Evolutionary conservation across 2,888 invertebrate species (phyloP), one percentile per base, ranked within the genome.

Genomic region (Pteria penguin): DNA sequence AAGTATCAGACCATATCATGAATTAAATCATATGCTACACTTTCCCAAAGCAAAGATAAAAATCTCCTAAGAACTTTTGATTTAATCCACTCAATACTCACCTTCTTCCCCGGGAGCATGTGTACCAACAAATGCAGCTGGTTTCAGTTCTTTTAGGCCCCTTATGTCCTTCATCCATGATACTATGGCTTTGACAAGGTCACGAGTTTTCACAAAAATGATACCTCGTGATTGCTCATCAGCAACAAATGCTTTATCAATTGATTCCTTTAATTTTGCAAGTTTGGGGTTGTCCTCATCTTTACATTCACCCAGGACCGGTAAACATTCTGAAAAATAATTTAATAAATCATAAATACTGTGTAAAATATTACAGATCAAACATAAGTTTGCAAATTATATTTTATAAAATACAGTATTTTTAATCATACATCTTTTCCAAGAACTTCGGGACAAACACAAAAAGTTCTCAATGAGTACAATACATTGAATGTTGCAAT

Each of bases 171-270:
- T 82, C 86, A 90, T 89, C 89, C 89, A 90, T 58, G 83, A 82
- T 4, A 80, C 79, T 26, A 91, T 79, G 3, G 88, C 88, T 22
- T 75, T 70, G 0, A 88, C 88, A 65, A 91, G 79, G 33, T 85
- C 87, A 66, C 91, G 72, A 4, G 90, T 91, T 72, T 90, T 87
- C 26, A 90, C 91, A 82, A 91, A 91, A 4, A 91, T 82, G 1
- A 91, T 90, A 4, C 86, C 85, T 22, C 85, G 66, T 0, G 83
- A 82, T 24, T 83, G 76, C 14, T 72, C 75, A 18, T 77, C 63
- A 8, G 72, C 67, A 31, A 58, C 36, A 55, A 80, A 85, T 11
- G 86, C 83, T 26, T 79, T 70, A 2, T 81, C 61, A 1, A 89
- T 78, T 78, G 87, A 82, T 4, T 80, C 69, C 22, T 79, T 73